Base-by-base conservation (phyloP, 92 coral and sea anemone genomes). In the Zoanthus gigantus region DNA sequence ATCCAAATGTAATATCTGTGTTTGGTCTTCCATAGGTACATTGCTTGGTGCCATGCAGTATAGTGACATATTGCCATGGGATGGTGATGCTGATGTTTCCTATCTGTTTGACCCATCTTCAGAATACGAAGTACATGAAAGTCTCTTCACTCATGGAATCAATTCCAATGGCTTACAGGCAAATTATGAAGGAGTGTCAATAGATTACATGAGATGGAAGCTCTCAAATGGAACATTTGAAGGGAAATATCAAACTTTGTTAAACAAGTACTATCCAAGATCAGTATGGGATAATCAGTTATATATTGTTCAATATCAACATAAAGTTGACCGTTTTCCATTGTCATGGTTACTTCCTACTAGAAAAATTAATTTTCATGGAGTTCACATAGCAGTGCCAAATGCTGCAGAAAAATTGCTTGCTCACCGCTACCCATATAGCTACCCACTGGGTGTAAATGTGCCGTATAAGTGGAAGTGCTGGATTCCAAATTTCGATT, bases 401-500 rank as follows among this genome's bases (percentile, higher is more conserved):
- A 92, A 86, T 68, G 87, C 88, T 1, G 89, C 93, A 10, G 87
- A 94, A 44, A 71, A 79, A 13, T 73, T 78, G 76, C 78, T 96
- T 7, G 66, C 71, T 3, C 92, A 88, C 28, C 89, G 97, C 53
- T 95, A 95, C 77, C 97, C 98, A 5, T 89, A 76, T 53, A 90
- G 94, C 5, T 96, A 90, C 71, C 13, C 63, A 31, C 63, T 74
- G 23, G 87, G 93, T 16, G 68, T 92, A 9, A 92, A 92, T 5
- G 67, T 92, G 37, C 98, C 98, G 9, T 96, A 94, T 82, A 96
- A 96, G 66, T 96, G 98, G 98, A 94, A 96, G 72, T 96, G 98
- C 71, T 96, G 92, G 93, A 76, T 94, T 6, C 98, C 98, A 7
- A 94, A 98, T 74, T 23, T 23, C 23, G 23, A 23, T 23, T 23